A percentile compares a stretch with the other conserved stretches of the same genome.
phyloP scores from a whole-genome alignment of 2,113 vertebrate genomes.

The Dromiciops gliroides region DNA sequence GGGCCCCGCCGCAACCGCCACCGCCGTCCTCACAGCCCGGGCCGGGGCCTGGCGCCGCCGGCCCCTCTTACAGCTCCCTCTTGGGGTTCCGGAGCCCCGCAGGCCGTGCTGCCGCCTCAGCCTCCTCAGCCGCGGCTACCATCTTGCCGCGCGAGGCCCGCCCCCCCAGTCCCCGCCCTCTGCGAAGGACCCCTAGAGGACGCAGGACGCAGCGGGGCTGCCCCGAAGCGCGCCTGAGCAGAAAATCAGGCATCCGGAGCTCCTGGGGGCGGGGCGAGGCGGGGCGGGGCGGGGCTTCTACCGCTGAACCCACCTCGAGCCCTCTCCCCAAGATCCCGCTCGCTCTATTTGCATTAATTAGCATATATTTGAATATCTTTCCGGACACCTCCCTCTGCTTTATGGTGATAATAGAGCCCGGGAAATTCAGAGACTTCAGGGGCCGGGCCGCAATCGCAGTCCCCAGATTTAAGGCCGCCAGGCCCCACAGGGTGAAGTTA shows the following conservation, averaged over 20 bases:
- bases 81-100: background rate
- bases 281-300: background rate
- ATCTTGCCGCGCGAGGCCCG: constrained; percentile 71
- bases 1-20: constrained; percentile 62
- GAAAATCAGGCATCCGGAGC: background rate
- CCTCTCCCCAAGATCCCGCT: background rate
- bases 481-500: too few species aligned
- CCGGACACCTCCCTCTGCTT: background rate
- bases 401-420: background rate
- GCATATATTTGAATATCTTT: background rate
- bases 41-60: constrained; percentile 65
- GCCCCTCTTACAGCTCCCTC: constrained; percentile 63
- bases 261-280: background rate
- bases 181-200: constrained; percentile 35
- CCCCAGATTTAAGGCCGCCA: background rate
- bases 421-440: background rate
- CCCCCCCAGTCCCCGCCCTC: constrained; percentile 36
- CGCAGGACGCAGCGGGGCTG: constrained; percentile 73
- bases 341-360: background rate
- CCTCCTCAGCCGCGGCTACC: constrained; percentile 58
- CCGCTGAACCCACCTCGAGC: background rate
- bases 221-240: constrained; percentile 74
- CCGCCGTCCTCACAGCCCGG: constrained; percentile 40
- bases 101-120: background rate
- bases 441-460: background rate